These are phyloP conservation scores for Danio tinwini DNA, from an alignment of 2,797 vertebrate species.

Conservation along the genomic window DNA sequence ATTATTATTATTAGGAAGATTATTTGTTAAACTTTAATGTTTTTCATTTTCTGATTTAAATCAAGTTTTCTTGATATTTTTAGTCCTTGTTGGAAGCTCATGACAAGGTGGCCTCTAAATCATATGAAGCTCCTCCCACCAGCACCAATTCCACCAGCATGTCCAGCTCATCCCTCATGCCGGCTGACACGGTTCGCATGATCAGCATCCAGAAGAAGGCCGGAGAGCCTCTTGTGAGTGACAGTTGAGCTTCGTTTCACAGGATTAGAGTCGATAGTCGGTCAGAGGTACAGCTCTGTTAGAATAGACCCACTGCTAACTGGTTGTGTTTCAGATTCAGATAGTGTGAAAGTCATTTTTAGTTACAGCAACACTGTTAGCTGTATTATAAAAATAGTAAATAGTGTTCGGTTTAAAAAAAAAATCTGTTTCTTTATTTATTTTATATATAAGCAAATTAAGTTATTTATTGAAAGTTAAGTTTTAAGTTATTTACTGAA, in stretches of 20 bases:
- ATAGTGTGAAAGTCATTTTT: neutral
- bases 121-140: slow-evolving; percentile 87
- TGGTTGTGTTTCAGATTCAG: slow-evolving; percentile 6
- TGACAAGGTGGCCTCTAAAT: slow-evolving; percentile 95
- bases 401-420: neutral
- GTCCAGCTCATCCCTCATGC: slow-evolving; percentile 81
- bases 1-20: neutral
- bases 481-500: no score
- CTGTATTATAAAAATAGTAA: neutral
- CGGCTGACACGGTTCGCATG: slow-evolving; percentile 93
- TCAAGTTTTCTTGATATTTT: neutral
- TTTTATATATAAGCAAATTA: no score
- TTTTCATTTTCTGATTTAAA: neutral
- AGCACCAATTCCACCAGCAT: slow-evolving; percentile 80
- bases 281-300: neutral
- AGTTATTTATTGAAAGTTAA: no score
- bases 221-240: slow-evolving; percentile 91
- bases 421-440: no score
- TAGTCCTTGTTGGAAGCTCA: slow-evolving; percentile 96
- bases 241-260: slow-evolving; percentile 13
- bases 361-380: neutral
- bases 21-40: neutral
- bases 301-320: neutral
- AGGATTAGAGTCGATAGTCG: neutral
- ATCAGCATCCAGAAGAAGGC: slow-evolving; percentile 98